Percentiles rank a stretch among this genome's conserved stretches.
phyloP scores from a whole-genome alignment of 2,113 vertebrate genomes.

The Callipepla californica region DNA sequence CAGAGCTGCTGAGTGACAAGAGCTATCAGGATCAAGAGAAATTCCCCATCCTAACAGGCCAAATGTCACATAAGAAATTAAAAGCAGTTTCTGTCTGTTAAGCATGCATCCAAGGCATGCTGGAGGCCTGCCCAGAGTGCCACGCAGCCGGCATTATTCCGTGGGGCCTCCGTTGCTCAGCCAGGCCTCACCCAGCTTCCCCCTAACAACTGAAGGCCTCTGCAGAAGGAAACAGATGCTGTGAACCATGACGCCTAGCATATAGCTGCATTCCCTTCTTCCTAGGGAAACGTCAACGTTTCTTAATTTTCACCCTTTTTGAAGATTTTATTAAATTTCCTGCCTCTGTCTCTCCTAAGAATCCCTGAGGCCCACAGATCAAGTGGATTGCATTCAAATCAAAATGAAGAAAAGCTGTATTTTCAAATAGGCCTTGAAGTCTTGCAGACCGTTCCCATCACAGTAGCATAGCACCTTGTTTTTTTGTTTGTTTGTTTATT shows the following conservation, averaged over 20 bases:
- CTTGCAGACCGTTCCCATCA: background rate
- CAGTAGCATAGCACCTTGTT: background rate
- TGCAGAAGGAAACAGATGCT: background rate
- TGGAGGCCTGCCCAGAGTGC: background rate
- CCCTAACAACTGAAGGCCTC: background rate
- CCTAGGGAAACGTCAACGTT: background rate
- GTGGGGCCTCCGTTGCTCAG: too few species aligned
- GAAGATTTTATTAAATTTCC: background rate
- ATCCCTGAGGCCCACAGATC: background rate
- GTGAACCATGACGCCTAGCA: background rate
- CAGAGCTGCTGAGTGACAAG: background rate
- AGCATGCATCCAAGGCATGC: fast-evolving
- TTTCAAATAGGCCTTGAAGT: constrained; percentile 11
- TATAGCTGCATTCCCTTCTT: background rate
- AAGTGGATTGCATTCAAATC: background rate
- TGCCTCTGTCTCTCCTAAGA: background rate
- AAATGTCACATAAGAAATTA: background rate
- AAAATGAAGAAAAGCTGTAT: constrained; percentile 21
- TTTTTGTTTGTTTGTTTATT: background rate
- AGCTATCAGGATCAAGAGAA: background rate
- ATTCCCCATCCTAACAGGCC: background rate
- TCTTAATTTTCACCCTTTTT: background rate
- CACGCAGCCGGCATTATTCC: background rate
- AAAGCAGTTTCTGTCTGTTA: background rate
- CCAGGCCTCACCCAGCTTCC: background rate